A percentile compares a stretch with the other conserved stretches of the same genome.
phyloP scores from a whole-genome alignment of 2,113 vertebrate genomes.

The Leptocoma aspasia region DNA sequence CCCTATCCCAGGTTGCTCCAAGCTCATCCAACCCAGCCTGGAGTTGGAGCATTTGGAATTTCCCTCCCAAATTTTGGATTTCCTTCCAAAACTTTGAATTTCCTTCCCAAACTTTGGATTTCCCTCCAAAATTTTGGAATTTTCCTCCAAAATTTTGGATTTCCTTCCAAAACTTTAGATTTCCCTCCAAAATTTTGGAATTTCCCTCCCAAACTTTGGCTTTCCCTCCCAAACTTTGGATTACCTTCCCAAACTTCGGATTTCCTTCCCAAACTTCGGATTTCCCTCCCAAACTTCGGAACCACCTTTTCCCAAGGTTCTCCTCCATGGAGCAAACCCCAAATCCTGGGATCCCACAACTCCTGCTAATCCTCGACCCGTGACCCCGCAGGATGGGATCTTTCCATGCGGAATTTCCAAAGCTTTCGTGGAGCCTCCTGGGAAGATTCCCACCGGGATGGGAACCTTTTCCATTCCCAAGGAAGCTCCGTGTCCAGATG shows the following conservation, averaged over 20 bases:
- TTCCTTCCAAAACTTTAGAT: not conserved
- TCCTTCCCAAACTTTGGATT: not conserved
- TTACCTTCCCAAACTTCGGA: not conserved
- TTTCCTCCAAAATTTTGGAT: not conserved
- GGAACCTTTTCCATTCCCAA: not conserved
- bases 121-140: too few species aligned
- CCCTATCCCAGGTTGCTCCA: not conserved
- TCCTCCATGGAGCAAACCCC: not conserved
- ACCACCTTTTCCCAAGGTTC: not conserved
- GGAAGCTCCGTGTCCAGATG: accelerated
- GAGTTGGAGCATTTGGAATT: not conserved
- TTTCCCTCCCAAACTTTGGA: not conserved
- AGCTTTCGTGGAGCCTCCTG: not conserved
- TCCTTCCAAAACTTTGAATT: not conserved
- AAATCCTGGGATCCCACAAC: accelerated
- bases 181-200: not conserved
- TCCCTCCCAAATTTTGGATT: not conserved
- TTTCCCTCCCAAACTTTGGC: not conserved
- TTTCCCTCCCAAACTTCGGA: not conserved
- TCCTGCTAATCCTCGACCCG: accelerated
- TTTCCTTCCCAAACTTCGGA: not conserved
- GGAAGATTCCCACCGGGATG: accelerated
- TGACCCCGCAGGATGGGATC: accelerated
- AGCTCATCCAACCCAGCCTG: accelerated
- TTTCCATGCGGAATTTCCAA: accelerated